Evolutionary conservation across 2,113 vertebrate genomes (phyloP), one percentile per base, ranked within the genome.

Genomic region (Cavia aperea): DNA sequence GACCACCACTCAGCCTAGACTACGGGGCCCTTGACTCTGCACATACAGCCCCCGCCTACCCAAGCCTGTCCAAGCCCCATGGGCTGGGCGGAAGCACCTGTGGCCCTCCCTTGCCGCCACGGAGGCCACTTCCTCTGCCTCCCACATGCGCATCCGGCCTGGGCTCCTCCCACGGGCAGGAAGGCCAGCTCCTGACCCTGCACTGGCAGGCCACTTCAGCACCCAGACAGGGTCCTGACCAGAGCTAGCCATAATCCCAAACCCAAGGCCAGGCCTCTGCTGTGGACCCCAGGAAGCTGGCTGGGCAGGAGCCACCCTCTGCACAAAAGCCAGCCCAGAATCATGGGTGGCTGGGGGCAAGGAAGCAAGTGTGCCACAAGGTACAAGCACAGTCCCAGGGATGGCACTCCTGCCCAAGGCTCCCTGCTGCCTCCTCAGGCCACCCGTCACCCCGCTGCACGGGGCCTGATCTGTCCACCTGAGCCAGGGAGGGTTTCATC

Each of bases 61-160:
- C 2, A 0, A 7, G 73, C 73, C 54, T 0, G 4, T 11, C 93
- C 46, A 5, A 65, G 62, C 58, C 18, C 0, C 2, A 18, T n/a
- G 46, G 8, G 93, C 91, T 63, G 70, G 70, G 49, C 81, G 81
- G 87, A 92, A 93, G 84, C 94, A 95, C 95, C 95, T 94, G 96
- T 23, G 73, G 54, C 73, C 54, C 58, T n/a, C 51, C 54, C 62
- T 4, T 0, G 2, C 49, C 75, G 14, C 29, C 68, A 18, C 21
- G 26, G 54, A 43, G 11, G 86, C 81, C 18, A 63, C 89, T 95
- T 96, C 94, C 95, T 92, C 68, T 56, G 93, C 81, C 90, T 72
- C 89, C 46, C 14, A 73, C 29, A 11, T 77, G 63, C 82, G 0
- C 88, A 90, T 95, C 93, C 88, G 95, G 95, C 73, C 65, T 62